Base-by-base conservation (phyloP, 1,140 invertebrate species). In the Marisa cornuarietis region DNA sequence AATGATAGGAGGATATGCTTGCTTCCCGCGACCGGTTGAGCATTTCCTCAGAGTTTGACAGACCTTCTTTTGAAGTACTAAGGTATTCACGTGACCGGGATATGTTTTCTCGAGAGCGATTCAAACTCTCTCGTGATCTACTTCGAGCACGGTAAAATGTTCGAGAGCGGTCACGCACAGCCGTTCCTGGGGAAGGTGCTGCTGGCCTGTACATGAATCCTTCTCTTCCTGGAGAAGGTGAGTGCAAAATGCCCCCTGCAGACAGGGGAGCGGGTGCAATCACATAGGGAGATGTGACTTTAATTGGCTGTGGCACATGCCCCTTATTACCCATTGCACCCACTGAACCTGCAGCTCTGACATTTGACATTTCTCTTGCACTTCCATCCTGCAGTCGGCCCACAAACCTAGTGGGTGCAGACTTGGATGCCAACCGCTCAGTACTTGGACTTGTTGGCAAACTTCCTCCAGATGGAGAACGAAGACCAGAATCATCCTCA, bases 101-200 rank as follows among this genome's bases (percentile, higher is more conserved):
- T 18, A 82, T 42, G 24, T 80, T 58, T 42, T 80, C 81, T 71
- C 65, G 58, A 6, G 82, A 83, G 24, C 71, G 61, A 51, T 63
- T 65, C 61, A 83, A 71, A 31, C 79, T 81, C 31, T 81, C 79
- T 51, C 78, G 54, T 1, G 80, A 81, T 24, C 75, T 68, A 52
- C 82, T 83, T 6, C 76, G 31, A 31, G 76, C 76, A 22, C 79
- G 82, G 62, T 83, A 79, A 71, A 76, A 83, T 22, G 78, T 79
- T 65, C 77, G 69, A 24, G 73, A 54, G 26, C 81, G 62, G 79
- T 82, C 81, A 63, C 74, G 79, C 24, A 82, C 74, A 1, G 76
- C 72, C 31, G 78, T 79, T 26, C 68, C 42, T 42, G 81, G 76
- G 69, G 66, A 78, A 22, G 69, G 68, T 10, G 24, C 26, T 51